A percentile compares a stretch with the other conserved stretches of the same genome.
Conservation (phyloP, 1,140 invertebrate genomes). For the Drosophila parvula region DNA sequence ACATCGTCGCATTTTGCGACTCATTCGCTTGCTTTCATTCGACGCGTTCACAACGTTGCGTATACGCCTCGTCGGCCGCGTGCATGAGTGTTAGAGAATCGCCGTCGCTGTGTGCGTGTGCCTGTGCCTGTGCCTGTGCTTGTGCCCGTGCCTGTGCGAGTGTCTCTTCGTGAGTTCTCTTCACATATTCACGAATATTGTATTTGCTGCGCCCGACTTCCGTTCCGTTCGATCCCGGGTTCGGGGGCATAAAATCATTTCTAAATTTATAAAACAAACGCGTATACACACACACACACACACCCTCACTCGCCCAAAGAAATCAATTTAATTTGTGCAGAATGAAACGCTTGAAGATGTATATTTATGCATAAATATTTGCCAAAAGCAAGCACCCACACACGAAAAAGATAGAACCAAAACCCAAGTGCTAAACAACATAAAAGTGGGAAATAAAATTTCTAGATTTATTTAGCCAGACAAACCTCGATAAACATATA, state of each 20-base stretch:
- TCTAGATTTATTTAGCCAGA: conserved; percentile 33
- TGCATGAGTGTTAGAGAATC: conserved; percentile 35
- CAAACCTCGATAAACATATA: conserved; percentile 9
- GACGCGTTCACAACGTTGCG: conserved; percentile 74
- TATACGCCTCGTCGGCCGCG: conserved; percentile 53
- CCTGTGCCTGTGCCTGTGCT: neutral
- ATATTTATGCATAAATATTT: conserved; percentile 59
- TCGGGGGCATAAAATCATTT: conserved; percentile 66
- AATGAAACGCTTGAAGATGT: conserved; percentile 33
- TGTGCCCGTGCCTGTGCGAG: conserved; percentile 8
- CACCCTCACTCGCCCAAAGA: conserved; percentile 29
- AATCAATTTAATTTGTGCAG: conserved; percentile 60
- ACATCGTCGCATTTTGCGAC: conserved; percentile 16
- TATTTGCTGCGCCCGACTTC: conserved; percentile 39
- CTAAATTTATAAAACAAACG: conserved; percentile 76
- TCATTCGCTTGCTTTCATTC: conserved; percentile 66
- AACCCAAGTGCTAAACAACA: conserved; percentile 38
- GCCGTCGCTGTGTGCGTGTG: conserved; percentile 12
- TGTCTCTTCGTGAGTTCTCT: conserved; percentile 36
- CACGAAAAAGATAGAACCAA: neutral
- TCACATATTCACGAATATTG: conserved; percentile 33
- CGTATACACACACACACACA: conserved; percentile 44
- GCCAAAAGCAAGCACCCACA: conserved; percentile 33
- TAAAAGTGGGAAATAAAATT: conserved; percentile 50
- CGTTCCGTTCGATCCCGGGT: conserved; percentile 43